phyloP scores from a whole-genome alignment of 2,797 vertebrate species.

The Cossypha niveicapilla region DNA sequence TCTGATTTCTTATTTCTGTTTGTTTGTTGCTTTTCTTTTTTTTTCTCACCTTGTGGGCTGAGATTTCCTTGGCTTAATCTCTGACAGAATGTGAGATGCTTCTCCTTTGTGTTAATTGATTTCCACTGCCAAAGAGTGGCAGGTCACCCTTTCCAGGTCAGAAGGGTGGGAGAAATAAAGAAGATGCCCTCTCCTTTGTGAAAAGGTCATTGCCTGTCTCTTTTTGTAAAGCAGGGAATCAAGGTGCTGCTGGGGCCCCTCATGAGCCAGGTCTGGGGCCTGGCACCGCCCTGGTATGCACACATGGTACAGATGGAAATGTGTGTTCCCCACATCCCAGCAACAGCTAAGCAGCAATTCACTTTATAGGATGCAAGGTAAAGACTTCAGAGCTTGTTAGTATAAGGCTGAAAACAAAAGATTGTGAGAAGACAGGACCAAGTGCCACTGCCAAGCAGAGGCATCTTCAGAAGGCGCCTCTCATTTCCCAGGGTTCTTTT shows the following conservation, averaged over 20 bases:
- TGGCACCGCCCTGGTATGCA: accelerated
- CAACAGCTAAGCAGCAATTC: background rate
- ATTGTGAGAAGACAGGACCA: background rate
- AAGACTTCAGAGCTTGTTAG: background rate
- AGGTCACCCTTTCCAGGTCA: background rate
- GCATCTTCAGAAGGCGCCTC: background rate
- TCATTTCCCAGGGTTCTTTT: background rate
- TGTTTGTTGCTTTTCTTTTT: background rate
- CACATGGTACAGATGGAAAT: accelerated
- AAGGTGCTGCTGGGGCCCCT: background rate
- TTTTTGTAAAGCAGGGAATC: background rate
- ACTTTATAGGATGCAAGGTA: background rate
- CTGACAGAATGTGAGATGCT: background rate
- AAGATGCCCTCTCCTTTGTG: background rate
- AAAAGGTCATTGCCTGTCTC: background rate
- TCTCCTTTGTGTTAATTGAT: background rate
- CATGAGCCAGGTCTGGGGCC: background rate
- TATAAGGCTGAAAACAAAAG: background rate
- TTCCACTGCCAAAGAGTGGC: background rate
- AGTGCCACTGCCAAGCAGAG: background rate
- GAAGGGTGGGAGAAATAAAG: background rate
- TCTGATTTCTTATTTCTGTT: background rate
- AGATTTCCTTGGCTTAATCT: background rate
- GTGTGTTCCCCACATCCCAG: background rate
- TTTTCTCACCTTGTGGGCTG: background rate